Evolutionary conservation across 2,888 invertebrate genomes (phyloP).

Genomic region (Drosophila conformis): DNA sequence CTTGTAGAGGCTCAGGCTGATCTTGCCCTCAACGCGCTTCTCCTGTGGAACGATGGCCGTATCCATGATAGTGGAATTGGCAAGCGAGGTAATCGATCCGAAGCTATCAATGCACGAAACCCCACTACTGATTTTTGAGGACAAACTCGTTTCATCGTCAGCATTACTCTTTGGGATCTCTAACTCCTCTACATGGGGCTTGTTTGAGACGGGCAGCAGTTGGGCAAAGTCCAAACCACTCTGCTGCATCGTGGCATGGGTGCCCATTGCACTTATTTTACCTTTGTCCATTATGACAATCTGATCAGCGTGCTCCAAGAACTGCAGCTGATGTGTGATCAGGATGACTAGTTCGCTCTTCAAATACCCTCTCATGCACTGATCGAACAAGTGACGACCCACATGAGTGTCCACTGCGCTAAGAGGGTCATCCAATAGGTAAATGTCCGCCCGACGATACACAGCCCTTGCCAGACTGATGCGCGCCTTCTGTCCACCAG

Average conservation of each 20-base stretch:
- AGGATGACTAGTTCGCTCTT: slow-evolving; percentile 90
- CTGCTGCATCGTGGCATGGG: slow-evolving; percentile 89
- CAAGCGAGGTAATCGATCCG: slow-evolving; percentile 86
- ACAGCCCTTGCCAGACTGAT: slow-evolving; percentile 94
- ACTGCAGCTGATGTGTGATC: slow-evolving; percentile 94
- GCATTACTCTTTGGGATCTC: slow-evolving; percentile 68
- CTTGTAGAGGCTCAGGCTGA: slow-evolving; percentile 87
- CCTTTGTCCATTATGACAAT: slow-evolving; percentile 84
- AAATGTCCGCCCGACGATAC: slow-evolving; percentile 93
- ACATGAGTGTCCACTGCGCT: slow-evolving; percentile 96
- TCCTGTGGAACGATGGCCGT: slow-evolving; percentile 86
- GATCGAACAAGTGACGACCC: slow-evolving; percentile 94
- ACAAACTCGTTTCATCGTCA: slow-evolving; percentile 29
- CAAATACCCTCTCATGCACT: slow-evolving; percentile 85
- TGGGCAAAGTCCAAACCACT: slow-evolving; percentile 92
- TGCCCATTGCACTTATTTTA: slow-evolving; percentile 86
- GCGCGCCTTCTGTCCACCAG: slow-evolving; percentile 94
- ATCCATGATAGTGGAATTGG: slow-evolving; percentile 81
- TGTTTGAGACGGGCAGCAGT: slow-evolving; percentile 87
- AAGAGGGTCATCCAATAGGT: slow-evolving; percentile 95
- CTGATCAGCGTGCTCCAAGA: slow-evolving; percentile 88
- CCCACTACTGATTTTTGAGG: slow-evolving; percentile 60
- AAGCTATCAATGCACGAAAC: slow-evolving; percentile 81
- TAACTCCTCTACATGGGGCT: slow-evolving; percentile 70
- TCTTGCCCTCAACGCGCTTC: slow-evolving; percentile 87